Conservation (phyloP, 1,140 invertebrate species). For the Aricia agestis region DNA sequence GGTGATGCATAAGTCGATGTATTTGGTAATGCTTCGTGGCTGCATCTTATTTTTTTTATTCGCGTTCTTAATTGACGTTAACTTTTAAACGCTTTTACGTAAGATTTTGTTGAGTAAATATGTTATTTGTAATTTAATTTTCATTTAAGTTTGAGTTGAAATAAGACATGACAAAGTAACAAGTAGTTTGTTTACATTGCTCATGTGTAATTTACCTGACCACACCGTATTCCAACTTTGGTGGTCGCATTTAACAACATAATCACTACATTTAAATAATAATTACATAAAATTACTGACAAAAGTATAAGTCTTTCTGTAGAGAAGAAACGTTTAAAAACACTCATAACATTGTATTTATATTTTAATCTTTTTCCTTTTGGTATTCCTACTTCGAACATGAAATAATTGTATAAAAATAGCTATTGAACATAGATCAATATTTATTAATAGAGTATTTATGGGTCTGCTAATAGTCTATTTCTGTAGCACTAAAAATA, state of each 20-base stretch:
- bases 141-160: background rate
- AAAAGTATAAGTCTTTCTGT: background rate
- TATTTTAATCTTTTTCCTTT: background rate
- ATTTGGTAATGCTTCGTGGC: background rate
- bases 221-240: background rate
- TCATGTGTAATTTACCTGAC: background rate
- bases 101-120: background rate
- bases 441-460: too few species aligned
- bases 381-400: background rate
- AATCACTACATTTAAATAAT: background rate
- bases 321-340: background rate
- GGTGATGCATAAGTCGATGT: background rate
- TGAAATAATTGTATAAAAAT: background rate
- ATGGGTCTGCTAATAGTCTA: background rate
- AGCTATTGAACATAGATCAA: background rate
- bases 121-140: background rate
- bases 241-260: slow-evolving; percentile 1
- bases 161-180: background rate
- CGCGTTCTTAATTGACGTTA: too few species aligned
- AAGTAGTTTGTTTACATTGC: background rate
- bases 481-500: background rate
- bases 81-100: background rate
- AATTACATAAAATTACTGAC: background rate
- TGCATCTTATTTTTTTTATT: background rate
- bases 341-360: background rate